These are phyloP conservation scores for Sclerurus mexicanus DNA, from an alignment of 2,113 vertebrate species.

Conservation along the genomic window DNA sequence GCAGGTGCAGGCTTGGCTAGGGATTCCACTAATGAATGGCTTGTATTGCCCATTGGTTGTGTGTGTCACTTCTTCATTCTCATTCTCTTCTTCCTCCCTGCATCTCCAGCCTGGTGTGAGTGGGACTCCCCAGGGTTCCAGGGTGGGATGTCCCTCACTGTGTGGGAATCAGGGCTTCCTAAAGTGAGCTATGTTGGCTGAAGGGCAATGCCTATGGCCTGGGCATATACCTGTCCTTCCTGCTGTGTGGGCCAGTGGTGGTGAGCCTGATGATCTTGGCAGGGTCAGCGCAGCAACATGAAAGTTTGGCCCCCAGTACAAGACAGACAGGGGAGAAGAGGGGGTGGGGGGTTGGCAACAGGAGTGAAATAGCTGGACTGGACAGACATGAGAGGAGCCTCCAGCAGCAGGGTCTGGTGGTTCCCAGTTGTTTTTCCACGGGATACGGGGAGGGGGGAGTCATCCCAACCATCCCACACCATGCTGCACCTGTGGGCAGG, in stretches of 20 bases:
- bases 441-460: background rate
- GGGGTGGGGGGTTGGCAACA: fast-evolving
- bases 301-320: background rate
- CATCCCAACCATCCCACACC: fast-evolving
- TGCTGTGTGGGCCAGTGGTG: fast-evolving
- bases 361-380: background rate
- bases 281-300: background rate
- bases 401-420: background rate
- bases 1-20: background rate
- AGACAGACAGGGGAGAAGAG: background rate
- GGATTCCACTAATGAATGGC: background rate
- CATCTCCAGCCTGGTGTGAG: fast-evolving
- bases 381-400: background rate
- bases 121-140: background rate
- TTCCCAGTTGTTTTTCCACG: background rate
- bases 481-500: fast-evolving
- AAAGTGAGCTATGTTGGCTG: background rate
- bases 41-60: background rate
- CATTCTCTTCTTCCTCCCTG: background rate
- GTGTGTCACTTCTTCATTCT: background rate
- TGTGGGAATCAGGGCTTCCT: background rate
- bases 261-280: fast-evolving
- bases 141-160: background rate
- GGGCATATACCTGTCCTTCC: fast-evolving
- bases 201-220: background rate